These are phyloP conservation scores for Andrena bicolor DNA, from an alignment of 2,888 invertebrate species.

Conservation along the genomic window DNA sequence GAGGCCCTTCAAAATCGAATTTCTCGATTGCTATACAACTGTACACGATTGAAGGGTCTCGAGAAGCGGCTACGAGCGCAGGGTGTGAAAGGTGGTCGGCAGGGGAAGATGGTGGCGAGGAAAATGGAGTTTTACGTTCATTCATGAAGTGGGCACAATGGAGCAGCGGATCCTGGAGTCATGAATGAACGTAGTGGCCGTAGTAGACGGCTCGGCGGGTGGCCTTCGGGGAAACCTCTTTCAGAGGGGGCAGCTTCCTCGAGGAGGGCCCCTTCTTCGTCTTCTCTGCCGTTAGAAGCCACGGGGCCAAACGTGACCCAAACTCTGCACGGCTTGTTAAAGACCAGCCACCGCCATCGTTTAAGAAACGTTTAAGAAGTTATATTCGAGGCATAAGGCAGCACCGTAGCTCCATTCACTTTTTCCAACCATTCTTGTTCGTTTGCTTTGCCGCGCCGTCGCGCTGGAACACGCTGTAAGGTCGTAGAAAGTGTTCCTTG, in stretches of 20 bases:
- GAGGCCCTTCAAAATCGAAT: neutral
- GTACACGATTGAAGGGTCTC: neutral
- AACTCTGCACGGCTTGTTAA: conserved; percentile 75
- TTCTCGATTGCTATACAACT: conserved; percentile 1
- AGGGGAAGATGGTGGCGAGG: conserved; percentile 38
- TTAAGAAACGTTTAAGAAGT: conserved; percentile 81
- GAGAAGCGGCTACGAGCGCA: neutral
- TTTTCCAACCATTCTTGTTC: conserved; percentile 25
- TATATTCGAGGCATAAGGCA: conserved; percentile 68
- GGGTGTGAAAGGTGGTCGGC: neutral
- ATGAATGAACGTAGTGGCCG: conserved; percentile 82
- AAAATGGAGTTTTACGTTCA: conserved; percentile 75
- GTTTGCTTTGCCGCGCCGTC: neutral
- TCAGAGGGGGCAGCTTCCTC: conserved; percentile 22
- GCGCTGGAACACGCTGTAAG: conserved; percentile 7
- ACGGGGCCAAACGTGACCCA: conserved; percentile 73
- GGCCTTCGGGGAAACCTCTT: conserved; percentile 50
- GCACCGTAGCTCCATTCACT: conserved; percentile 46
- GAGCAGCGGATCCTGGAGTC: conserved; percentile 70
- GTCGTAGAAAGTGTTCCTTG: conserved; percentile 17
- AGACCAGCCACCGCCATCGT: conserved; percentile 61
- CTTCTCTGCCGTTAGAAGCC: conserved; percentile 30
- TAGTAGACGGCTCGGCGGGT: conserved; percentile 61
- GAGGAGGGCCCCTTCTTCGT: conserved; percentile 32
- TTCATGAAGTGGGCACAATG: conserved; percentile 74